Evolutionary conservation across 1,140 invertebrate species (phyloP).

Genomic region (Rhynchophorus ferrugineus): DNA sequence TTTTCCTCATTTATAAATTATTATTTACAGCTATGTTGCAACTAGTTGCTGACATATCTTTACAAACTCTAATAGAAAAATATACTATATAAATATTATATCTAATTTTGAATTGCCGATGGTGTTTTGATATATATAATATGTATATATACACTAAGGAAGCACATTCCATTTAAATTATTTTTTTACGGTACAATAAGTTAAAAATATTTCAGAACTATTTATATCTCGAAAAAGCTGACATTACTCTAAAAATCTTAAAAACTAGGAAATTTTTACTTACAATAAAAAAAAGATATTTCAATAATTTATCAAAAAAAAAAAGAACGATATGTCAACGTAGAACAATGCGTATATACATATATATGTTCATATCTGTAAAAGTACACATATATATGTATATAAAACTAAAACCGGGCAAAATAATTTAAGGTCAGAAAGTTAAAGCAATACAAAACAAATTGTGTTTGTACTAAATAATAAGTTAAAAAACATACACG

Average conservation of each 20-base stretch:
- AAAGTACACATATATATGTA: background rate
- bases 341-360: conserved; percentile 8
- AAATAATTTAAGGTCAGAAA: conserved; percentile 22
- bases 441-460: conserved; percentile 25
- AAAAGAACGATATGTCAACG: conserved; percentile 15
- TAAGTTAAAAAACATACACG: conserved; percentile 19
- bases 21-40: conserved; percentile 29
- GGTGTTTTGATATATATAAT: conserved; percentile 4
- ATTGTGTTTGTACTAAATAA: conserved; percentile 26
- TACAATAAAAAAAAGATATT: conserved; percentile 7
- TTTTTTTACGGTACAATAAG: conserved; percentile 6
- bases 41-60: conserved; percentile 36
- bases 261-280: conserved; percentile 3
- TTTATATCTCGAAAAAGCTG: background rate
- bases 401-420: conserved; percentile 2
- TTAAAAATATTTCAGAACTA: conserved; percentile 9
- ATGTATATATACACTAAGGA: conserved; percentile 13
- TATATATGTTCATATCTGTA: background rate
- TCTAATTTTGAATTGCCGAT: conserved; percentile 13
- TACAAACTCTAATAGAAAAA: conserved; percentile 35
- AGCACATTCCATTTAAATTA: conserved; percentile 15
- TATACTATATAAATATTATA: conserved; percentile 21
- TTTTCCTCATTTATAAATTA: conserved; percentile 12
- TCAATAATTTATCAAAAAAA: conserved; percentile 1
- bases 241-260: background rate